phyloP scores from a whole-genome alignment of 2,888 invertebrate species.

The Tolmerus cingulatus region DNA sequence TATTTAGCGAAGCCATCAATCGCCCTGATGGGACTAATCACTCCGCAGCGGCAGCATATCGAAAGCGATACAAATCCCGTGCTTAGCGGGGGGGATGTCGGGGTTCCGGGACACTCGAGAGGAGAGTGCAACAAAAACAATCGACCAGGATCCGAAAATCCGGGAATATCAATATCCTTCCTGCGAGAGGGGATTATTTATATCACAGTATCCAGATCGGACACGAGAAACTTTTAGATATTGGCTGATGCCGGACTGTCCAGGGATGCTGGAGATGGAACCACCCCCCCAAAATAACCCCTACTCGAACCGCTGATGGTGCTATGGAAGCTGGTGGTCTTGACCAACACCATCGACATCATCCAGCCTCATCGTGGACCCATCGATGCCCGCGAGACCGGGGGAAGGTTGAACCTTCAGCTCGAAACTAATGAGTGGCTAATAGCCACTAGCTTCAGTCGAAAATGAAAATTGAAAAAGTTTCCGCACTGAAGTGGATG shows the following conservation, averaged over 20 bases:
- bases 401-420: neutral
- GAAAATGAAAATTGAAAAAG: slow-evolving; percentile 40
- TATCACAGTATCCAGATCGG: slow-evolving; percentile 1
- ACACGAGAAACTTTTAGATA: slow-evolving; percentile 20
- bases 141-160: neutral
- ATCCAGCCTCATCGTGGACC: neutral
- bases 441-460: slow-evolving; percentile 31
- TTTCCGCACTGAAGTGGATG: slow-evolving; percentile 14
- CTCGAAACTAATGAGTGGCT: slow-evolving; percentile 36
- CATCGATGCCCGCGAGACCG: neutral
- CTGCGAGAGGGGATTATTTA: slow-evolving; percentile 25
- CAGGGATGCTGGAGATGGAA: neutral
- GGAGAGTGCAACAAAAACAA: slow-evolving; percentile 33
- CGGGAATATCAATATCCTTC: slow-evolving; percentile 35
- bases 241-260: neutral
- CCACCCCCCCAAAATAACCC: neutral
- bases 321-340: neutral
- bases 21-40: slow-evolving; percentile 16
- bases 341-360: neutral
- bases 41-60: slow-evolving; percentile 2
- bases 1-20: slow-evolving; percentile 35
- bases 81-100: neutral
- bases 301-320: neutral
- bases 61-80: slow-evolving; percentile 17
- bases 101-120: neutral